These are phyloP conservation scores for Pandion haliaetus DNA, from an alignment of 2,113 vertebrate species.

Conservation along the genomic window DNA sequence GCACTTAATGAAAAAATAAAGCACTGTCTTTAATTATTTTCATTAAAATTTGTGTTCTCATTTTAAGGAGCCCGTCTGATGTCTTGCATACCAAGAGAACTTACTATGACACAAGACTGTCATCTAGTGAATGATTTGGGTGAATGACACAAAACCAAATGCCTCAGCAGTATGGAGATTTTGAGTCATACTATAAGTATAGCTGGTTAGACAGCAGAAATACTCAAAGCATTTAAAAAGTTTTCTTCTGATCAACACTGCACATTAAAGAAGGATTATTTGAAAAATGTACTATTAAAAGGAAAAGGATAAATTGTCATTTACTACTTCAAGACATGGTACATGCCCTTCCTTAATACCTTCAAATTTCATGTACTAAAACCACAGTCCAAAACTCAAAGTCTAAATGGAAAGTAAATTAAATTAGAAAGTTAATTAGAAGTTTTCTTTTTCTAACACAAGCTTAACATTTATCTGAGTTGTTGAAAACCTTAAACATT, in stretches of 20 bases:
- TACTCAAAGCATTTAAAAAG: background rate
- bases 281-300: background rate
- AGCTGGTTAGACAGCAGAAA: background rate
- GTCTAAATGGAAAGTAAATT: background rate
- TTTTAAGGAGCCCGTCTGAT: background rate
- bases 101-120: constrained; percentile 47
- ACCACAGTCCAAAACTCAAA: background rate
- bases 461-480: background rate
- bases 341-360: background rate
- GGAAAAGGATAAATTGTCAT: background rate
- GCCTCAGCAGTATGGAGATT: background rate
- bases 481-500: background rate
- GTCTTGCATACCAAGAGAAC: background rate
- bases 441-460: background rate
- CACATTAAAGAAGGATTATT: background rate
- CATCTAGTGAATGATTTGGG: constrained; percentile 66
- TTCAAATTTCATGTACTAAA: background rate
- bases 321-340: background rate
- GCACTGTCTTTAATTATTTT: background rate
- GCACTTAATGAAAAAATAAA: background rate
- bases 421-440: background rate
- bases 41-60: background rate
- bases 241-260: background rate
- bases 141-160: background rate
- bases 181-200: background rate